These are phyloP conservation scores for Dicycla oo DNA, from an alignment of 2,888 invertebrate species.

Conservation along the genomic window DNA sequence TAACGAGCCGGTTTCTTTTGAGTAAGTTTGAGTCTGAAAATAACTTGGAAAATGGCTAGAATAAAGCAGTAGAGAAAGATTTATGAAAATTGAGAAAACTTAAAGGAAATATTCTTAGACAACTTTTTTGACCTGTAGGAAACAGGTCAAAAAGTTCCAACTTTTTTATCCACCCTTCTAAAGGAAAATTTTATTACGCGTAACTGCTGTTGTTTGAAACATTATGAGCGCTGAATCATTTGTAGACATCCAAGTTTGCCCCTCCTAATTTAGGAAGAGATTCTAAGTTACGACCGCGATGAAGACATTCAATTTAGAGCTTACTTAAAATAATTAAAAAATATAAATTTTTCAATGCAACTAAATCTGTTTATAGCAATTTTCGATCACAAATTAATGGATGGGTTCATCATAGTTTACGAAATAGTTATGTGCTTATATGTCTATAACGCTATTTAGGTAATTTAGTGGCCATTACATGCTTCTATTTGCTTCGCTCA, in stretches of 20 bases:
- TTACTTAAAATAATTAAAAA: neutral
- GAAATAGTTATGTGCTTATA: slow-evolving; percentile 40
- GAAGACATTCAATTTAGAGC: slow-evolving; percentile 4
- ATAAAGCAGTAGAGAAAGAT: neutral
- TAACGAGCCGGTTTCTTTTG: slow-evolving; percentile 36
- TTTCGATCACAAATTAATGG: slow-evolving; percentile 21
- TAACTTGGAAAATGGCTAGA: neutral
- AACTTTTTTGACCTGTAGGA: neutral
- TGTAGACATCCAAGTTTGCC: neutral
- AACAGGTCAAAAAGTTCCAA: too few species aligned
- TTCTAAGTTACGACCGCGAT: neutral
- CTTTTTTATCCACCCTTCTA: too few species aligned
- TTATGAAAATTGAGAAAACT: slow-evolving; percentile 1
- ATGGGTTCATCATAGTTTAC: slow-evolving; percentile 27
- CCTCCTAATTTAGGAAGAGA: neutral
- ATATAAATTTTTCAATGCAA: neutral
- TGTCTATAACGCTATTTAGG: slow-evolving; percentile 52
- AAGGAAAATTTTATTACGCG: too few species aligned
- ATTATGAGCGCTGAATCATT: neutral
- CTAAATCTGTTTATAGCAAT: slow-evolving; percentile 10
- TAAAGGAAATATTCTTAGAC: neutral
- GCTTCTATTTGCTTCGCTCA: slow-evolving; percentile 59
- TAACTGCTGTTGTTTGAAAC: neutral
- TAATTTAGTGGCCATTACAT: slow-evolving; percentile 57
- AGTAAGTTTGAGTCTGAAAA: slow-evolving; percentile 21